These are phyloP conservation scores for Ennomos quercinarius DNA, from an alignment of 2,888 invertebrate species.

Conservation along the genomic window DNA sequence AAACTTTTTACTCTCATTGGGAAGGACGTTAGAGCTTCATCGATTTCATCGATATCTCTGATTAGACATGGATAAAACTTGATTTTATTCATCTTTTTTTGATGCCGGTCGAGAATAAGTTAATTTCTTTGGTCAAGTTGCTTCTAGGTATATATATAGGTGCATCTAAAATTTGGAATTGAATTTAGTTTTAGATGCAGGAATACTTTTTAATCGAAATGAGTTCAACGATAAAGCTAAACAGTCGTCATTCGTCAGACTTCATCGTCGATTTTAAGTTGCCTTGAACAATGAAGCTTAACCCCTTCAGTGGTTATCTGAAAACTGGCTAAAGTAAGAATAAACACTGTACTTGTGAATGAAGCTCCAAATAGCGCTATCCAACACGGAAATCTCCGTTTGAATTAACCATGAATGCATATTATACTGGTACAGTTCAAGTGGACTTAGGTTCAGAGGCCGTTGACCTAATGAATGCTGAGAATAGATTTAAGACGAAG, in stretches of 20 bases:
- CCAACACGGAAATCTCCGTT: constrained; percentile 29
- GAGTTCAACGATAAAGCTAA: too few species aligned
- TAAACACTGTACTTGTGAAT: not conserved
- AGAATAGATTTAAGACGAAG: constrained; percentile 32
- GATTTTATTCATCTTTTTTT: constrained; percentile 17
- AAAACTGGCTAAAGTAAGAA: not conserved
- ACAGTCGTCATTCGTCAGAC: too few species aligned
- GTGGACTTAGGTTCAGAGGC: constrained; percentile 35
- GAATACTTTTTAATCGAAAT: too few species aligned
- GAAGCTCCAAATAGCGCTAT: constrained; percentile 9
- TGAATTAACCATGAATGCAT: constrained; percentile 17
- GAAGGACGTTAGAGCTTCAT: constrained; percentile 46
- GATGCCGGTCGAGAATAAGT: not conserved
- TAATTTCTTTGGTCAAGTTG: constrained; percentile 1
- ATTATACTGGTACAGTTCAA: constrained; percentile 25
- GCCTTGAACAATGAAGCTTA: too few species aligned
- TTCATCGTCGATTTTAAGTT: too few species aligned
- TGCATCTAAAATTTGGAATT: not conserved
- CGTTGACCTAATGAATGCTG: constrained; percentile 32
- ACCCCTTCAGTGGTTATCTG: too few species aligned
- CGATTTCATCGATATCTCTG: constrained; percentile 43
- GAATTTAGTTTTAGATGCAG: too few species aligned
- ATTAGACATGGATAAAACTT: constrained; percentile 30
- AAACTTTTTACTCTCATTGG: constrained; percentile 54
- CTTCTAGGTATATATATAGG: constrained; percentile 4